Evolutionary conservation across 2,888 invertebrate species (phyloP), one percentile per base, ranked within the genome.

Genomic region (Synanthedon formicaeformis): DNA sequence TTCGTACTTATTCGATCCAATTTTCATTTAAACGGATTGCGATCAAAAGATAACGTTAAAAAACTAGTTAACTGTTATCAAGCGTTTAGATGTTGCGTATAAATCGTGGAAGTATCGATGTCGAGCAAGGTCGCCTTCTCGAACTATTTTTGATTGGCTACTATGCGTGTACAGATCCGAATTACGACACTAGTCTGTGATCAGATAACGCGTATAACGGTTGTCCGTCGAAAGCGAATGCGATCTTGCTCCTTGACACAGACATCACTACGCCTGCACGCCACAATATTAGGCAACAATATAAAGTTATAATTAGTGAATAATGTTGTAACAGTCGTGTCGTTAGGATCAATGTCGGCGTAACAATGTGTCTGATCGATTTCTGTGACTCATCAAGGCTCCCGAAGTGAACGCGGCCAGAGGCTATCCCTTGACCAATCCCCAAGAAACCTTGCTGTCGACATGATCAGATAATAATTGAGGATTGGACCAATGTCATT

Each of bases 371-470:
- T 60, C 57, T 67, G 69, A 73, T 70, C 71, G 67, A 62, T 58
- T 62, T 66, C 60, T 65, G 62, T 79, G 81, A 83, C 69, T 81
- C 83, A 82, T 74, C 74, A 76, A 61, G 62, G 76, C 58, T 70
- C 64, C 34, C 58, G 71, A 75, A 78, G 76, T 80, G 80, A 83
- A 81, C 81, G 78, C 68, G 66, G 64, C 60, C 59, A 51, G 41
- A 55, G 60, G 63, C 69, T 76, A 81, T 80, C 83, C 84, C 80
- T 81, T 84, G 81, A 81, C 81, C 83, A 75, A 72, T 74, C 79
- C 23, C 80, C 77, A 69, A 63, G 65, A 34, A 74, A 69, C 85
- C 85, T 86, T 84, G 82, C 83, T 82, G 82, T 83, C 84, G 73
- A 78, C 74, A 58, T 54, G 57, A 65, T 66, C 58, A 71, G 76